These are phyloP conservation scores for Formicarius rufipectus DNA, from an alignment of 2,113 vertebrate species.

Conservation along the genomic window DNA sequence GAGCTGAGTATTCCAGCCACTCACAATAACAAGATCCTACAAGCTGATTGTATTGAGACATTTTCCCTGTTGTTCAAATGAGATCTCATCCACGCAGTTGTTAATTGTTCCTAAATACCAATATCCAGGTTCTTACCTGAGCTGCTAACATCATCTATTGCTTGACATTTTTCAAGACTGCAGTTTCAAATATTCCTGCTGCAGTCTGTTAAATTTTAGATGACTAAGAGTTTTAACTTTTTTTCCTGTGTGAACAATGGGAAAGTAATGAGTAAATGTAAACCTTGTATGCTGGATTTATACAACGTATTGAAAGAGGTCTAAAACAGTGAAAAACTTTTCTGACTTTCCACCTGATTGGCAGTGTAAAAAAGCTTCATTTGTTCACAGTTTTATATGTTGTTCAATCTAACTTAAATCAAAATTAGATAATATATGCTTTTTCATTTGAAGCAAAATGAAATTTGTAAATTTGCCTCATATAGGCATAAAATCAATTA, in stretches of 20 bases:
- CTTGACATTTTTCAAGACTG: not conserved
- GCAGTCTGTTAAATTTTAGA: not conserved
- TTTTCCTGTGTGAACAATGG: not conserved
- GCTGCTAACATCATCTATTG: not conserved
- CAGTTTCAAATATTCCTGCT: not conserved
- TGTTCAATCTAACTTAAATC: not conserved
- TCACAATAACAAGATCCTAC: not conserved
- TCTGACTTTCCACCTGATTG: not conserved
- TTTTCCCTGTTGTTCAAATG: not conserved
- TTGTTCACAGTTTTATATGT: not conserved
- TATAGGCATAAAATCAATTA: not conserved
- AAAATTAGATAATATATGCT: not conserved
- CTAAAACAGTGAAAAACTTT: not conserved
- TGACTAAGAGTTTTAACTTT: not conserved
- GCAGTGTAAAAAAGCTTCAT: not conserved
- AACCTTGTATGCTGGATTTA: not conserved
- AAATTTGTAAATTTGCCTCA: not conserved
- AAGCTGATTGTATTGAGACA: not conserved
- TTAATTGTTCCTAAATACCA: not conserved
- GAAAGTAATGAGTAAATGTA: not conserved
- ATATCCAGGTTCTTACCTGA: not conserved
- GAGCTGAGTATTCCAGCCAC: not conserved
- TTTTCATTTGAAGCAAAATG: not conserved
- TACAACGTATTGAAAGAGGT: not conserved
- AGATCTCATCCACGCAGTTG: not conserved